Percentiles rank a stretch among this genome's conserved stretches.
Evolutionary conservation across 2,888 invertebrate genomes (phyloP).

Genomic region (Phortica magna): DNA sequence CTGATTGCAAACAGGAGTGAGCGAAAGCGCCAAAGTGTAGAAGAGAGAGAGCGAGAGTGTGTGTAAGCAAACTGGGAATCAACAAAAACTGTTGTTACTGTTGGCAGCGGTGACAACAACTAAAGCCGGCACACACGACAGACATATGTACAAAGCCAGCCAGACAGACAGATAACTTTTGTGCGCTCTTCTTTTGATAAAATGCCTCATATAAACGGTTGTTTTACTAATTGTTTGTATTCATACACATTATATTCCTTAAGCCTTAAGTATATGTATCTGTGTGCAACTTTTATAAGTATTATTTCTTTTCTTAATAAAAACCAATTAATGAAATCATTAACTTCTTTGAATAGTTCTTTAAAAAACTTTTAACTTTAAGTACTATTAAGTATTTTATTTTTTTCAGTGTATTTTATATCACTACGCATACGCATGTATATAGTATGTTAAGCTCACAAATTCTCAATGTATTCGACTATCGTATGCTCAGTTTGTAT

Average conservation of each 20-base stretch:
- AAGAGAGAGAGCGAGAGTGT: neutral
- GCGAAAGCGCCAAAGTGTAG: neutral
- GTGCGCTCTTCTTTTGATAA: constrained; percentile 9
- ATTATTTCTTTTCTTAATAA: no score
- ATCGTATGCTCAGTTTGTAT: constrained; percentile 45
- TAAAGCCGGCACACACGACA: neutral
- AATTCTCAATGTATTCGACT: constrained; percentile 43
- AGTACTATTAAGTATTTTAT: no score
- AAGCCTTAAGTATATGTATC: constrained; percentile 41
- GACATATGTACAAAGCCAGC: constrained; percentile 8
- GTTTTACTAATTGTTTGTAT: constrained; percentile 6
- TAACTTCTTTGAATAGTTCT: neutral
- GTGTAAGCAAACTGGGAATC: neutral
- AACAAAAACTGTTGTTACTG: constrained; percentile 7
- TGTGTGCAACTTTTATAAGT: constrained; percentile 31
- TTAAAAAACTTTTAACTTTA: neutral
- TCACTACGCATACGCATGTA: constrained; percentile 40
- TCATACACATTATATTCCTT: constrained; percentile 33
- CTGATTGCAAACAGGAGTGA: constrained; percentile 1
- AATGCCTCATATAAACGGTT: neutral
- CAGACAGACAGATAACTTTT: neutral
- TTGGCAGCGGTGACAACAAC: neutral
- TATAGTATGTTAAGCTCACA: constrained; percentile 37
- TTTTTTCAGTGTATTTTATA: constrained; percentile 44
- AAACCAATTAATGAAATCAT: no score